Percentiles rank a stretch among this genome's conserved stretches.
These are phyloP conservation scores for Cygnus olor DNA, from an alignment of 2,797 vertebrate species.

Conservation along the genomic window DNA sequence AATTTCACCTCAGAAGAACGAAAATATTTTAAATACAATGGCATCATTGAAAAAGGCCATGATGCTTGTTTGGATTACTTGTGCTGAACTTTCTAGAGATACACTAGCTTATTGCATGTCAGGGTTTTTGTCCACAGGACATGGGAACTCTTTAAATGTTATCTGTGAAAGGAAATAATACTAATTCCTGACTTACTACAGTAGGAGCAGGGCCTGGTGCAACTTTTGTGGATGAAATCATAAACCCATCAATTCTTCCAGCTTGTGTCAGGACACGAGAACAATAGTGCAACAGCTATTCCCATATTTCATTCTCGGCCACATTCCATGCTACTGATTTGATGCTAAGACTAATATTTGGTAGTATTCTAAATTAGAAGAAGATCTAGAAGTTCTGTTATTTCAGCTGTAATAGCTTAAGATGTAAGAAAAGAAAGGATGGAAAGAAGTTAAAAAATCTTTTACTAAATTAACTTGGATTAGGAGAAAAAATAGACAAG, in stretches of 20 bases:
- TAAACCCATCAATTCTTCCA: not conserved
- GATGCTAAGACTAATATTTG: constrained; percentile 33
- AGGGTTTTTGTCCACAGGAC: not conserved
- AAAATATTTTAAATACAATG: not conserved
- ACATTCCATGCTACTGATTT: not conserved
- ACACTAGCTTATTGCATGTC: not conserved
- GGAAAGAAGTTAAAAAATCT: not conserved
- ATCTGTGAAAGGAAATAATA: not conserved
- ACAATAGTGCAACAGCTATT: not conserved
- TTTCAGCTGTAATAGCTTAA: constrained; percentile 44
- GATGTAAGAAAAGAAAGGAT: not conserved
- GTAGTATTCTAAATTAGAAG: not conserved
- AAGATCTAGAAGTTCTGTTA: constrained; percentile 16
- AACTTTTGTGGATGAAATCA: not conserved
- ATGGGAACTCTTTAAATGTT: not conserved
- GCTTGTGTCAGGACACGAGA: not conserved
- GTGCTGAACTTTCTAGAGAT: not conserved
- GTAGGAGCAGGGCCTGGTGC: not conserved
- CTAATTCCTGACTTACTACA: not conserved
- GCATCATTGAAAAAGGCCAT: not conserved
- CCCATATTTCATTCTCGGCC: not conserved
- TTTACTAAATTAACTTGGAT: constrained; percentile 30
- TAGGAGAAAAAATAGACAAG: constrained; percentile 27
- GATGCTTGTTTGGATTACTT: not conserved
- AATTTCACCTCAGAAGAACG: not conserved